These are phyloP conservation scores for Amblyteles armatorius DNA, from an alignment of 2,888 invertebrate genomes.

Conservation along the genomic window DNA sequence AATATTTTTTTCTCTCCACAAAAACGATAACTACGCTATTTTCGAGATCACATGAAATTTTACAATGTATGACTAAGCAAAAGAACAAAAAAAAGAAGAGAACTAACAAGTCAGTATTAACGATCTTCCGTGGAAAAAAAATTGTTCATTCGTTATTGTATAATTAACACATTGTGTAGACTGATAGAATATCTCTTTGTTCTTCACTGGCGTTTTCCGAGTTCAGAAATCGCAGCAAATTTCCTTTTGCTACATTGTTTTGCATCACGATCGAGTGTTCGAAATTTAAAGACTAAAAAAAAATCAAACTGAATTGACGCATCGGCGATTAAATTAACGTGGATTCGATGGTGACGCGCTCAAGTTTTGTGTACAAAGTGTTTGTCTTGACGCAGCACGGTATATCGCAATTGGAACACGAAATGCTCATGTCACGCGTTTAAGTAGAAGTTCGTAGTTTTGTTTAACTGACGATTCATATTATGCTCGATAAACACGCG, in stretches of 20 bases:
- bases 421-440: slow-evolving; percentile 45
- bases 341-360: not conserved
- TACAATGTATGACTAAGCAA: slow-evolving; percentile 34
- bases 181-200: slow-evolving; percentile 27
- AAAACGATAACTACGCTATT: slow-evolving; percentile 52
- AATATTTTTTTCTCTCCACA: not conserved
- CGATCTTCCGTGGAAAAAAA: slow-evolving; percentile 59
- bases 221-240: slow-evolving; percentile 33
- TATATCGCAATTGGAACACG: not conserved
- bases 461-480: slow-evolving; percentile 16
- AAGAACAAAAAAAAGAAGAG: not conserved
- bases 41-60: slow-evolving; percentile 53
- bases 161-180: slow-evolving; percentile 42
- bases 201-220: slow-evolving; percentile 16
- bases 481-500: slow-evolving; percentile 10
- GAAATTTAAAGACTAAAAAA: not conserved
- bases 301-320: slow-evolving; percentile 19
- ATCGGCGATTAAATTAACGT: not conserved
- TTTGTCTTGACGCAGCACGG: not conserved
- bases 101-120: slow-evolving; percentile 63
- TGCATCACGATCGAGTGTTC: not conserved
- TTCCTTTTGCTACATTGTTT: slow-evolving; percentile 4
- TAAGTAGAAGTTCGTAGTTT: not conserved
- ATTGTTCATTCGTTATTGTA: slow-evolving; percentile 40
- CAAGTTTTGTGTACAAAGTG: slow-evolving; percentile 4